Percentiles rank a stretch among this genome's conserved stretches.
Evolutionary conservation across 2,797 vertebrate genomes (phyloP).

Genomic region (Mormyrus hasselquistii): DNA sequence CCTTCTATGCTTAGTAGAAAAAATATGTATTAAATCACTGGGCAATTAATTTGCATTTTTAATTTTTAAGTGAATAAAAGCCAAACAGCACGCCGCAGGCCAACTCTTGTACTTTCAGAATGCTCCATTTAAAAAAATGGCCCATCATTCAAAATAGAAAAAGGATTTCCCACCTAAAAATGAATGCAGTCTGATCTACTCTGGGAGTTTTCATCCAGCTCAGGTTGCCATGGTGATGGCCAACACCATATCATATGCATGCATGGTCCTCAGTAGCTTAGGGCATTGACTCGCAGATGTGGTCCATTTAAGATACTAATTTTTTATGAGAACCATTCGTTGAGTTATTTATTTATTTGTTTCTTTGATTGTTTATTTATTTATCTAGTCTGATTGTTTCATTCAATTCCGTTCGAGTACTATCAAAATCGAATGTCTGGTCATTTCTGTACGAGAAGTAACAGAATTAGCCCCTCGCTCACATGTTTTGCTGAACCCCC

Average conservation of each 20-base stretch:
- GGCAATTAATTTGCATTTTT: neutral
- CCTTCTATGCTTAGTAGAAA: neutral
- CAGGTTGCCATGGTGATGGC: slow-evolving; percentile 77
- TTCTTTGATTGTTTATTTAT: slow-evolving; percentile 26
- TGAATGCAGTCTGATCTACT: slow-evolving; percentile 47
- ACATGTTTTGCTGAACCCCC: neutral
- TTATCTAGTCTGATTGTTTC: neutral
- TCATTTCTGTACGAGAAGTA: neutral
- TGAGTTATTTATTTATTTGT: slow-evolving; percentile 17
- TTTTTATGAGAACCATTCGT: slow-evolving; percentile 64
- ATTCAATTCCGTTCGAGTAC: neutral
- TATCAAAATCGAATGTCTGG: neutral
- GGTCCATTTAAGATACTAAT: slow-evolving; percentile 71
- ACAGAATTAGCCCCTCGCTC: neutral
- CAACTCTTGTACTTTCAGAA: neutral
- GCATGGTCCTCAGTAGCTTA: slow-evolving; percentile 68
- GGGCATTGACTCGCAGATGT: slow-evolving; percentile 56
- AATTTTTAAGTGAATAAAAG: neutral
- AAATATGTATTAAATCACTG: neutral
- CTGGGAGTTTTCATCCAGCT: slow-evolving; percentile 58
- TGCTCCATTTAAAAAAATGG: slow-evolving; percentile 10
- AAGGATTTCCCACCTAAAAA: slow-evolving; percentile 55
- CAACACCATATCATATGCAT: slow-evolving; percentile 80
- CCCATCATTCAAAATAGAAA: slow-evolving; percentile 32
- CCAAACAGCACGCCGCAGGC: neutral